Conservation (phyloP, 35 echinoderm and acorn worm species). For the Anneissia japonica region DNA sequence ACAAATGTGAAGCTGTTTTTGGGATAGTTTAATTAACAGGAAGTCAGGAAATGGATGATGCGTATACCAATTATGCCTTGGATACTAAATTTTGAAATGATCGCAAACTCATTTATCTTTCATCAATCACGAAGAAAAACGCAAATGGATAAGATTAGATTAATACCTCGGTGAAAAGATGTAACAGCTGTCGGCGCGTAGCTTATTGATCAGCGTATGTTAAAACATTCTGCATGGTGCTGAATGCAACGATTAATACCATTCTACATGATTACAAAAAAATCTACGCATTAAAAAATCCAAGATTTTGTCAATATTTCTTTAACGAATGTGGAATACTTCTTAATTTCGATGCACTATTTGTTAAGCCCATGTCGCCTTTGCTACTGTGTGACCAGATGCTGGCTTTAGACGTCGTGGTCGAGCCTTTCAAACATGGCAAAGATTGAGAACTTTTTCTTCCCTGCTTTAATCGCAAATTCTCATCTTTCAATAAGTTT, state of each 20-base stretch:
- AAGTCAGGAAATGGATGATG: not conserved
- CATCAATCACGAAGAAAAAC: not conserved
- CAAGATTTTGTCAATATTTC: not conserved
- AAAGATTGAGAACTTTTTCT: not conserved
- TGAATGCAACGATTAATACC: not conserved
- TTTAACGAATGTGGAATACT: not conserved
- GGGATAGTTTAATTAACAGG: not conserved
- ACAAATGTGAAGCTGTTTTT: not conserved
- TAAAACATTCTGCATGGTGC: not conserved
- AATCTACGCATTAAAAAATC: not conserved
- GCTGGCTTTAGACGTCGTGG: not conserved
- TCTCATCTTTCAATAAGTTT: not conserved
- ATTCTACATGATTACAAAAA: not conserved
- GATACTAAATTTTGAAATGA: not conserved
- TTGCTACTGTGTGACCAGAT: not conserved
- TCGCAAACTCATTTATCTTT: not conserved
- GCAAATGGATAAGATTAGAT: not conserved
- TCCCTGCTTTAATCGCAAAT: not conserved
- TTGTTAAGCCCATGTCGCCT: not conserved
- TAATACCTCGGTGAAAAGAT: not conserved
- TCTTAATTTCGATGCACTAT: not conserved
- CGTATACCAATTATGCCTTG: not conserved
- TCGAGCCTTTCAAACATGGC: not conserved
- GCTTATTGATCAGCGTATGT: slow-evolving; percentile 1
- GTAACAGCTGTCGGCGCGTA: not conserved